These are phyloP conservation scores for Phenacoccus solenopsis DNA, from an alignment of 1,140 invertebrate species.

Conservation along the genomic window DNA sequence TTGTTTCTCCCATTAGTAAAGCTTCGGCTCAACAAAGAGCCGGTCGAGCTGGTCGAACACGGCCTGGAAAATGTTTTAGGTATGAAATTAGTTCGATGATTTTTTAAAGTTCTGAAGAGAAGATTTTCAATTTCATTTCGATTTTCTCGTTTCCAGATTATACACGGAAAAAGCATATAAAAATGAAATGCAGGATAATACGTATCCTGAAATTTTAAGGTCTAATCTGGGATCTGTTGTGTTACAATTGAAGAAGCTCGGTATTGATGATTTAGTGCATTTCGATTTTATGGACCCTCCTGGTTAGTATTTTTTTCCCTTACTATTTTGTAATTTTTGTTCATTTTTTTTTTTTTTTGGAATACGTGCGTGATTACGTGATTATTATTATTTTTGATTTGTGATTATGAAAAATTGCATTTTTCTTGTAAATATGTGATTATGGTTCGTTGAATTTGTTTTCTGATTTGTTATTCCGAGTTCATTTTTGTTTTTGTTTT, in stretches of 20 bases:
- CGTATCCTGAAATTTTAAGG: conserved; percentile 95
- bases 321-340: not conserved
- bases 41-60: conserved; percentile 89
- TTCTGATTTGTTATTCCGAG: no score
- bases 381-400: no score
- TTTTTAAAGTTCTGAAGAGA: no score
- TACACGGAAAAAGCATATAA: conserved; percentile 99
- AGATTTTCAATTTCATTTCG: no score
- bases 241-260: conserved; percentile 94
- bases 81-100: no score
- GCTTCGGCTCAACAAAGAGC: conserved; percentile 98
- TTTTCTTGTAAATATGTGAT: no score
- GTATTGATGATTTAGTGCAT: conserved; percentile 98
- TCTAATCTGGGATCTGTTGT: conserved; percentile 96
- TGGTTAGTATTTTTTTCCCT: conserved; percentile 31
- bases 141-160: no score
- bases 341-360: not conserved
- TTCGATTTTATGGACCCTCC: conserved; percentile 99
- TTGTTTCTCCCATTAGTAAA: conserved; percentile 98
- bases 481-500: no score
- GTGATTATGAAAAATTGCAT: no score
- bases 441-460: no score
- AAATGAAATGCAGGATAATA: conserved; percentile 99
- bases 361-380: no score
- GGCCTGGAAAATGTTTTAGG: conserved; percentile 97